phyloP scores from a whole-genome alignment of 2,797 vertebrate species.

The Intellagama lesueurii region DNA sequence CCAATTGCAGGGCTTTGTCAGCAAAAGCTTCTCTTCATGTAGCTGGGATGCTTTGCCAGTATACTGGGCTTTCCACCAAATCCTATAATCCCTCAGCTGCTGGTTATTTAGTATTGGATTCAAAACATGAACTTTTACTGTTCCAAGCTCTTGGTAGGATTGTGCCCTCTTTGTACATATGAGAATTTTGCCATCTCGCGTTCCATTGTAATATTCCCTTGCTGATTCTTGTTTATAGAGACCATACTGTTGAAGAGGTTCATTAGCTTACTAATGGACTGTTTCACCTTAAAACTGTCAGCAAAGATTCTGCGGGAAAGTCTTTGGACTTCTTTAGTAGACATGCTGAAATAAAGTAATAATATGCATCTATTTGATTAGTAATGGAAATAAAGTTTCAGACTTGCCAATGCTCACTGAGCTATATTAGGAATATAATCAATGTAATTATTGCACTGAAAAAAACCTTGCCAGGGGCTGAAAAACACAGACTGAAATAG shows the following conservation, averaged over 20 bases:
- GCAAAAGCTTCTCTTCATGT: neutral
- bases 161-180: neutral
- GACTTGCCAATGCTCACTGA: constrained; percentile 53
- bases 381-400: constrained; percentile 53
- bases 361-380: constrained; percentile 53
- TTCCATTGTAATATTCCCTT: constrained; percentile 8
- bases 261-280: constrained; percentile 61
- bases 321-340: constrained; percentile 57
- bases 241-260: neutral
- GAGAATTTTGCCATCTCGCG: constrained; percentile 1
- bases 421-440: constrained; percentile 57
- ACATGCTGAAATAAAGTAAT: constrained; percentile 48
- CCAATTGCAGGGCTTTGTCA: neutral
- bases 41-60: neutral
- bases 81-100: neutral
- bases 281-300: constrained; percentile 40
- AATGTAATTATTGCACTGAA: constrained; percentile 55
- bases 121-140: too few relatives aligned
- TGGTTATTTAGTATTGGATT: neutral
- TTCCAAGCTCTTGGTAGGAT: neutral
- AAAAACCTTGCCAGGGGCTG: constrained; percentile 52
- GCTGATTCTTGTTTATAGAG: constrained; percentile 2
- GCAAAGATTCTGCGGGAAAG: constrained; percentile 50
- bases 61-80: neutral
- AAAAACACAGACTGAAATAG: constrained; percentile 56